Base-by-base conservation (phyloP, 2,113 vertebrate species). In the Eublepharis macularius region DNA sequence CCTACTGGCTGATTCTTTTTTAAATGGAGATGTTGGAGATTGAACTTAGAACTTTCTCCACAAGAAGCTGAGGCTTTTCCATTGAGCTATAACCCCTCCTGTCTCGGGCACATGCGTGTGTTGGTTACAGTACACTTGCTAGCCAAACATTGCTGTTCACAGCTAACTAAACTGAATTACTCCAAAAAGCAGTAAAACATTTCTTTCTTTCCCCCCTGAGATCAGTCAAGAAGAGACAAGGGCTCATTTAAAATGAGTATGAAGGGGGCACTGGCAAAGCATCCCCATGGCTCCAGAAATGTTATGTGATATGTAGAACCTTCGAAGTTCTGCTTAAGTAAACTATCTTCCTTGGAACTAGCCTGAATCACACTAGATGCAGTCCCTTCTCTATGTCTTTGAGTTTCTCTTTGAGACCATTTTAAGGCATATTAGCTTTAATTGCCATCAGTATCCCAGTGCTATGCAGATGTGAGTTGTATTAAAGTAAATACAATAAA, bases 351-450 rank as follows among this genome's bases (percentile, higher is more conserved):
- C 68, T 73, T 49, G 51, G 34, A 63, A 63, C 39, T 36, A 32
- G 1, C 1, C 2, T 65, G 41, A 14, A 21, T 63, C 60, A 34
- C 13, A 7, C 11, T 2, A 26, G 54, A 9, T 4, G 9, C 4
- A 8, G 5, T 3, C 49, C 34, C 75, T 26, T 4, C 51, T 49
- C 77, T 34, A 3, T 32, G 3, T 5, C 0, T 39, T 77, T 75
- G 60, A 36, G 6, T 19, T 74, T 83, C 36, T 45, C 10, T 63
- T 41, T 75, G 47, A 83, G 86, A 76, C 81, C 54, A 72, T 83
- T 87, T 80, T 87, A 82, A 82, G 80, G 80, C 63, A 76, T 87
- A 86, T 17, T 76, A 72, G 49, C 26, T 90, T 91, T 87, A 74
- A n/a, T 45, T 36, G 80, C 12, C 45, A 68, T 17, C 7, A 34